A percentile compares a stretch with the other conserved stretches of the same genome.
Conservation (phyloP, 2,113 vertebrate genomes). For the Isurus oxyrinchus region DNA sequence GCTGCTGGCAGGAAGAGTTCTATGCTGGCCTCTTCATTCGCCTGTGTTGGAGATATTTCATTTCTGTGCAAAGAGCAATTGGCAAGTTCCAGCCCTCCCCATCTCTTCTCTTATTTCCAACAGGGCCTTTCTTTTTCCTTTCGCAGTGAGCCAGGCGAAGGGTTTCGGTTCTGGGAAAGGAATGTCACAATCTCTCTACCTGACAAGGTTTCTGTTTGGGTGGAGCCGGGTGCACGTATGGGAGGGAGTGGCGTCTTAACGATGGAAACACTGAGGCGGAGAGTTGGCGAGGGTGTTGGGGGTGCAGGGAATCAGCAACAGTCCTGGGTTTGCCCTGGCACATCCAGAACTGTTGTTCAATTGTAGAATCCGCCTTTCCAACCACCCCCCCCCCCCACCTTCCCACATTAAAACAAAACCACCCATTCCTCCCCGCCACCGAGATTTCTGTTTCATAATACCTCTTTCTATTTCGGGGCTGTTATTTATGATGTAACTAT, state of each 20-base stretch:
- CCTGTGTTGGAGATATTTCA: neutral
- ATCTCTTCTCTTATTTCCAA: neutral
- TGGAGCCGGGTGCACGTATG: neutral
- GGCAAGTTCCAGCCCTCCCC: neutral
- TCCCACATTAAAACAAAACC: neutral
- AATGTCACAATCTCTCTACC: neutral
- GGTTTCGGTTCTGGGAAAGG: neutral
- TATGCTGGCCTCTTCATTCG: neutral
- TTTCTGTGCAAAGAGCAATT: neutral
- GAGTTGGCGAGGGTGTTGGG: neutral
- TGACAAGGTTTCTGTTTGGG: neutral
- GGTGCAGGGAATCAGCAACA: neutral
- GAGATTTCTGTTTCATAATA: neutral
- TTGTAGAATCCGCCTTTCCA: neutral
- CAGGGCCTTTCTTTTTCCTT: neutral
- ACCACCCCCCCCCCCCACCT: too few species aligned
- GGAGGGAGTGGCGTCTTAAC: neutral
- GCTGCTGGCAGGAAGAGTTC: neutral
- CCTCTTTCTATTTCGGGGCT: too few species aligned
- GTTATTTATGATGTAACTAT: conserved; percentile 28
- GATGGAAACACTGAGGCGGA: neutral
- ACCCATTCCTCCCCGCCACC: neutral
- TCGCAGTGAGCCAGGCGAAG: neutral
- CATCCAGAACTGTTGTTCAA: neutral
- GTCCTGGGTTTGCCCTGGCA: neutral